Evolutionary conservation across 2,113 vertebrate genomes (phyloP).

Genomic region (Heterochromis multidens): DNA sequence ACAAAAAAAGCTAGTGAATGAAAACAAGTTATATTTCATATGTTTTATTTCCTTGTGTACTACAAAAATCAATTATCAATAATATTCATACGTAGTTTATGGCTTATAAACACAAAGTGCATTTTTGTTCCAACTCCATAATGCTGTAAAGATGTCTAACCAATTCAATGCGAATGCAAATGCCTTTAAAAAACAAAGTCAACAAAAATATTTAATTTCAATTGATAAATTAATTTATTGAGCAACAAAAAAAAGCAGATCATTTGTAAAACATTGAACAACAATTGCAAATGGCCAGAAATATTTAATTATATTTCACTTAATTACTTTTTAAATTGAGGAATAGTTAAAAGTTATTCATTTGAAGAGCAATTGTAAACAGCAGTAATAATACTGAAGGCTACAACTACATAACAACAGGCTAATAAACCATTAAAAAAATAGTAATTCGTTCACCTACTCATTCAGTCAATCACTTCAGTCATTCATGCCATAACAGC

Average conservation of each 20-base stretch:
- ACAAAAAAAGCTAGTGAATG: background rate
- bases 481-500: background rate
- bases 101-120: background rate
- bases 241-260: background rate
- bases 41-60: background rate
- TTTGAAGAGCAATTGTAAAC: background rate
- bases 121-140: background rate
- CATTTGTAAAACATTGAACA: background rate
- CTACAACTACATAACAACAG: background rate
- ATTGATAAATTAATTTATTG: background rate
- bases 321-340: background rate
- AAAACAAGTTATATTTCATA: background rate
- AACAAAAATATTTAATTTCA: background rate
- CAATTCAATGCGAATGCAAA: background rate
- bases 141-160: background rate
- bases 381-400: background rate
- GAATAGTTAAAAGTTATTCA: no score
- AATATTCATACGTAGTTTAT: background rate
- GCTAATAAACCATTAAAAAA: background rate
- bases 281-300: background rate
- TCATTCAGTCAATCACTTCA: background rate
- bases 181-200: background rate
- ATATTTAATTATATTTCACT: background rate
- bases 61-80: background rate
- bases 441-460: background rate